A percentile compares a stretch with the other conserved stretches of the same genome.
Conservation (phyloP, 2,888 invertebrate genomes). For the Heliconius ismenius region DNA sequence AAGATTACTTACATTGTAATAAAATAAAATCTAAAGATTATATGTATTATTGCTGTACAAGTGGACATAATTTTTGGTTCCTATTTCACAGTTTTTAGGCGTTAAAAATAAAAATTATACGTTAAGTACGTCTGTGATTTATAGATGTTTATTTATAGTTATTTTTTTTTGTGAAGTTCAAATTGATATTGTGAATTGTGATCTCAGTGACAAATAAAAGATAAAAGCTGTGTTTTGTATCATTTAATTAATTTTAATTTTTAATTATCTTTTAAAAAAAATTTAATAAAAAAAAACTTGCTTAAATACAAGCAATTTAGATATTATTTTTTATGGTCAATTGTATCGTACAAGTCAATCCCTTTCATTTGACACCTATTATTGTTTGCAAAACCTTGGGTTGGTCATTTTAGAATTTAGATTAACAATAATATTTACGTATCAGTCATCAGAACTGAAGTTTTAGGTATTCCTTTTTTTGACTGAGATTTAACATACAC, state of each 20-base stretch:
- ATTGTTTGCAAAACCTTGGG: too few relatives aligned
- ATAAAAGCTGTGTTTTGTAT: slow-evolving; percentile 53
- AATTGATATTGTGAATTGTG: slow-evolving; percentile 71
- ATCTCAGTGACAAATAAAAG: slow-evolving; percentile 76
- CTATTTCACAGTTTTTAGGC: neutral
- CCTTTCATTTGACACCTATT: too few relatives aligned
- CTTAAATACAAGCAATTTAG: too few relatives aligned
- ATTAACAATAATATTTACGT: too few relatives aligned
- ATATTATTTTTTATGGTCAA: too few relatives aligned
- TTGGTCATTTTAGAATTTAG: too few relatives aligned
- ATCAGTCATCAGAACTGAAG: too few relatives aligned
- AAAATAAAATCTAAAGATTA: neutral
- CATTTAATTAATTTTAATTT: neutral
- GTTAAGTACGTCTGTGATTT: slow-evolving; percentile 37
- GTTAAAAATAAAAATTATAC: slow-evolving; percentile 12
- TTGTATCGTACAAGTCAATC: too few relatives aligned
- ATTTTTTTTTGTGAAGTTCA: slow-evolving; percentile 55
- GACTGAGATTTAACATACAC: too few relatives aligned
- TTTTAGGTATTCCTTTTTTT: too few relatives aligned
- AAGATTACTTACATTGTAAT: neutral
- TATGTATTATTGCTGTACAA: neutral
- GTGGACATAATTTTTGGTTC: slow-evolving; percentile 3
- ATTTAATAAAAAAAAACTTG: too few relatives aligned
- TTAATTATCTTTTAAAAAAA: neutral
- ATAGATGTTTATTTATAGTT: slow-evolving; percentile 30